Evolutionary conservation across 2,888 invertebrate species (phyloP), one percentile per base, ranked within the genome.

Genomic region (Parapristionchus giblindavisi): DNA sequence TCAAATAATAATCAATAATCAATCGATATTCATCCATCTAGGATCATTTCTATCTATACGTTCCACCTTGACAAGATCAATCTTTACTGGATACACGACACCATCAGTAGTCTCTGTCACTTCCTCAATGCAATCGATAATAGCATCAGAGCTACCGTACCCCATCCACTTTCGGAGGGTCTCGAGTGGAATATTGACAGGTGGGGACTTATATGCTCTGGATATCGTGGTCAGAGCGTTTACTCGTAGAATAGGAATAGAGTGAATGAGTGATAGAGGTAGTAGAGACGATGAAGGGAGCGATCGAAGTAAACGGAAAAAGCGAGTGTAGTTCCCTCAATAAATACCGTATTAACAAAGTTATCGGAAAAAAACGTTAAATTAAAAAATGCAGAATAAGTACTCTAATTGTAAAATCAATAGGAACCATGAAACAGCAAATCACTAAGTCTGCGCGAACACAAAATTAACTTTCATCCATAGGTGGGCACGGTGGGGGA

Each of bases 281-380:
- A 61, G 43, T 17, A 73, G 61, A 6, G 73, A 73, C 11, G 43
- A 29, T 24, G 21, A 6, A 14, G 61, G 60, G 3, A 43, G 73
- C 11, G 48, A 17, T 14, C 38, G 36, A n/a, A 73, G 60, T 11
- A 43, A 36, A 3, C 51, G 43, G 61, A 73, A 73, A 61, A 73
- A 51, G 36, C 61, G 32, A 17, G 4, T n/a, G 34, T 34, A 52
- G 61, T 73, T 73, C 24, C 73, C 73, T 73, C 32, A 32, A 60
- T 43, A 6, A 3, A 40, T 17, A n/a, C n/a, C n/a, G n/a, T n/a
- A n/a, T n/a, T n/a, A n/a, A n/a, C n/a, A n/a, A n/a, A n/a, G n/a
- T n/a, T n/a, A n/a, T n/a, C n/a, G n/a, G n/a, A n/a, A n/a, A n/a
- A n/a, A n/a, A n/a, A n/a, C n/a, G n/a, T n/a, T n/a, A n/a, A n/a